Percentiles rank a stretch among this genome's conserved stretches.
These are phyloP conservation scores for Gastrophryne carolinensis DNA, from an alignment of 2,797 vertebrate genomes.

Conservation along the genomic window DNA sequence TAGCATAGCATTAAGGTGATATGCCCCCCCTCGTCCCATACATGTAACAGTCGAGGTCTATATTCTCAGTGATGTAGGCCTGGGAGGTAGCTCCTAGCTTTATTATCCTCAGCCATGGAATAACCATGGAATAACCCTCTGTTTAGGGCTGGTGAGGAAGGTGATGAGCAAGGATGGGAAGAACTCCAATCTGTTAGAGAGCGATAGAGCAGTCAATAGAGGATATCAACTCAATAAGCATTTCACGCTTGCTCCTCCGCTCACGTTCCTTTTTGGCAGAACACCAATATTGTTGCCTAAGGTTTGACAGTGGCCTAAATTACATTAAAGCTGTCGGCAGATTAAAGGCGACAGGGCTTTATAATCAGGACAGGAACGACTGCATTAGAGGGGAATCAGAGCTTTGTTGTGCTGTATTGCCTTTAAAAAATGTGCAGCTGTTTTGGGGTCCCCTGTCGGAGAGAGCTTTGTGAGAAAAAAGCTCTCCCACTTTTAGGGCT, in stretches of 20 bases:
- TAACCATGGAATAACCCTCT: neutral
- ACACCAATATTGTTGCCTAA: conserved; percentile 17
- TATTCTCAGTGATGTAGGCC: neutral
- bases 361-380: conserved; percentile 5
- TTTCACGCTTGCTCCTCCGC: neutral
- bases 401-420: too few relatives aligned
- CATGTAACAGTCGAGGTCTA: too few relatives aligned
- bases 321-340: neutral
- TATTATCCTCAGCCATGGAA: neutral
- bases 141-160: neutral
- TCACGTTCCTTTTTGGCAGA: conserved; percentile 12
- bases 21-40: too few relatives aligned
- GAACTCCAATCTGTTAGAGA: neutral
- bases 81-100: neutral
- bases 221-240: neutral
- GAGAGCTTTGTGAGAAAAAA: too few relatives aligned
- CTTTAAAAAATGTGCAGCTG: too few relatives aligned
- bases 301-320: conserved; percentile 1
- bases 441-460: too few relatives aligned
- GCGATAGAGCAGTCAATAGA: neutral
- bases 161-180: neutral
- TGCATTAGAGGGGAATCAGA: neutral
- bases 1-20: too few relatives aligned
- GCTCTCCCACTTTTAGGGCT: too few relatives aligned
- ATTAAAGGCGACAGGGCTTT: neutral